phyloP scores from a whole-genome alignment of 1,140 invertebrate species.

The Cephus cinctus region DNA sequence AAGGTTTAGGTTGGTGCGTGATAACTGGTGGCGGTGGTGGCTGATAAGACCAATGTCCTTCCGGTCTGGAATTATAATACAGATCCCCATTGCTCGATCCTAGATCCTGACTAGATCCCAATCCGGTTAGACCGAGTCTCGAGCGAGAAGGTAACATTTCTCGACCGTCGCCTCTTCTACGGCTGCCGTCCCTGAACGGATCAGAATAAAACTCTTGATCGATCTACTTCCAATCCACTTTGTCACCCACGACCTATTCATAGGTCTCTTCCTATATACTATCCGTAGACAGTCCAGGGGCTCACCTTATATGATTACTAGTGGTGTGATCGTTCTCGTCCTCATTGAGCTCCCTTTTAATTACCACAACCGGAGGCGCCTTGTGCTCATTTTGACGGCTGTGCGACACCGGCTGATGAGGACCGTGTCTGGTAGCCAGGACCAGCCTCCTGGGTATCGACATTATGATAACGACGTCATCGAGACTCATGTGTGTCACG shows the following conservation, averaged over 20 bases:
- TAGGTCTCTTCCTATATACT: no score
- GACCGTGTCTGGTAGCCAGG: constrained; percentile 81
- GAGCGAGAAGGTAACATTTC: constrained; percentile 74
- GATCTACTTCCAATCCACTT: no score
- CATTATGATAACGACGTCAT: constrained; percentile 99
- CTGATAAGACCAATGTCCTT: constrained; percentile 59
- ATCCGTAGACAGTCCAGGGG: no score
- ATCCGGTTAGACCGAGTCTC: constrained; percentile 65
- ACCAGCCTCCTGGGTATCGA: constrained; percentile 95
- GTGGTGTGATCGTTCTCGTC: constrained; percentile 66
- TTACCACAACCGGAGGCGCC: constrained; percentile 88
- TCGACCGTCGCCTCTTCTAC: constrained; percentile 65
- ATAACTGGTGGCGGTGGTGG: constrained; percentile 80
- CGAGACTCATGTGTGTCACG: constrained; percentile 94
- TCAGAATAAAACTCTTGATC: no score
- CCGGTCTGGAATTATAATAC: constrained; percentile 76
- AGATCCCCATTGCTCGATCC: constrained; percentile 70
- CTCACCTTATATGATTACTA: constrained; percentile 58
- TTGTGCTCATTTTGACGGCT: constrained; percentile 72
- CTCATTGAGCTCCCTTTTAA: constrained; percentile 87
- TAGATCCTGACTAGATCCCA: constrained; percentile 57
- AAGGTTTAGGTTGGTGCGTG: constrained; percentile 82
- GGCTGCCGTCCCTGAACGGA: constrained; percentile 53
- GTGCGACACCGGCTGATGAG: constrained; percentile 54
- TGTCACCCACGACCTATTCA: no score